Percentiles rank a stretch among this genome's conserved stretches.
Conservation (phyloP, 2,797 vertebrate species). For the Acomys russatus region DNA sequence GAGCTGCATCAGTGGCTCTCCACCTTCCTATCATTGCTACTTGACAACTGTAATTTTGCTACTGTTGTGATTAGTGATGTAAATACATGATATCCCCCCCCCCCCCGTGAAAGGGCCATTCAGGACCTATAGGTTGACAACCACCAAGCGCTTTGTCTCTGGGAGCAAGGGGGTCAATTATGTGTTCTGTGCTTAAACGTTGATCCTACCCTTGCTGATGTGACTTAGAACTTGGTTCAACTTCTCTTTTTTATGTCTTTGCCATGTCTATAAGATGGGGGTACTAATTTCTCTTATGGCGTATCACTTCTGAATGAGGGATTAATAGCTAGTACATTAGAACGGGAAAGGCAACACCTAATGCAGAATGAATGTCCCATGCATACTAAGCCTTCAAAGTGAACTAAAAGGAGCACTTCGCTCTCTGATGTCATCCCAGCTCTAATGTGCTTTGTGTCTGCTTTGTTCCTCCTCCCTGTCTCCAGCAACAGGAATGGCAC, state of each 20-base stretch:
- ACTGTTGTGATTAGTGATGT: neutral
- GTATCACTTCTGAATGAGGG: neutral
- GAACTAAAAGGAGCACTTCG: neutral
- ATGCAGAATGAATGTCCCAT: neutral
- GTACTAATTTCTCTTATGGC: neutral
- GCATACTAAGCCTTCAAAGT: neutral
- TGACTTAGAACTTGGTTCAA: neutral
- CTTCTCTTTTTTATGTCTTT: constrained; percentile 14
- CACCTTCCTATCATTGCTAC: neutral
- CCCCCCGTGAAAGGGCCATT: neutral
- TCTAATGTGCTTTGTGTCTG: neutral
- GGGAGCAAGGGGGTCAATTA: neutral
- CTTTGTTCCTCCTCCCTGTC: neutral
- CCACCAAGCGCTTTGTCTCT: neutral
- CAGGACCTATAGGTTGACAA: neutral
- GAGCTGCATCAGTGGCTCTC: neutral
- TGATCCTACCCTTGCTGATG: neutral
- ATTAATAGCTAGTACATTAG: neutral
- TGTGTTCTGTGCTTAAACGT: neutral
- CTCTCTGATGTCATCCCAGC: neutral
- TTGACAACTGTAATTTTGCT: neutral
- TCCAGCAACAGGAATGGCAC: neutral
- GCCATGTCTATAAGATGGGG: neutral
- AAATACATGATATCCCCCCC: neutral
- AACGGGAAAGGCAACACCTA: neutral